Evolutionary conservation across 2,797 vertebrate genomes (phyloP).

Genomic region (Acrocephalus scirpaceus): DNA sequence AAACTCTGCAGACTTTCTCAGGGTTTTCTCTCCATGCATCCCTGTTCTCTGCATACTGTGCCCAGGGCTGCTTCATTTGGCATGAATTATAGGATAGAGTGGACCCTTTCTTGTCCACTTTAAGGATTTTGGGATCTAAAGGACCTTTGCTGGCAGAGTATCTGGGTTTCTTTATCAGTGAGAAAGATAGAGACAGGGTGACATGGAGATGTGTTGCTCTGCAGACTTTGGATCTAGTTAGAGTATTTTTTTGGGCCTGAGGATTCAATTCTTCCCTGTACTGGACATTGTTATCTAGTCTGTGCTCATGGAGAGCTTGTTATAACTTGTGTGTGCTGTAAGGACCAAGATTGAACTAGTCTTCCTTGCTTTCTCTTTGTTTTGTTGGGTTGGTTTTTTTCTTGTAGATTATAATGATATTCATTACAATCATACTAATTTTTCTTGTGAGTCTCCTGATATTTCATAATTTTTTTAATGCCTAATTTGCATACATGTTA

Average conservation of each 20-base stretch:
- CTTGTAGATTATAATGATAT: neutral
- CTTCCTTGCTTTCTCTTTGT: neutral
- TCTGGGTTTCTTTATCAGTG: neutral
- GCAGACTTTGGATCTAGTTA: neutral
- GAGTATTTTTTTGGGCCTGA: neutral
- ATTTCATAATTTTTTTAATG: neutral
- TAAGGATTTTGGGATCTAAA: neutral
- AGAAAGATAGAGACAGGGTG: neutral
- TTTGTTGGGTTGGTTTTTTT: neutral
- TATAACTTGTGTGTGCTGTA: neutral
- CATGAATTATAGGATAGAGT: accelerated
- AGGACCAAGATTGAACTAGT: neutral
- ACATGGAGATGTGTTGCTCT: neutral
- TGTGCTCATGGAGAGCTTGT: neutral
- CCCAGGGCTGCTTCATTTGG: too few relatives aligned
- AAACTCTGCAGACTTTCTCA: neutral
- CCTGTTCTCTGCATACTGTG: neutral
- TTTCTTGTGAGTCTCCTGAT: neutral
- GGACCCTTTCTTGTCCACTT: neutral
- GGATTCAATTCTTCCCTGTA: neutral
- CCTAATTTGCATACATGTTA: neutral
- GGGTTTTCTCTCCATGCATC: neutral
- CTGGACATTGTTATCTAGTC: neutral
- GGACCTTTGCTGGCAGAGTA: neutral
- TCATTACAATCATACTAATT: neutral